Percentiles rank a stretch among this genome's conserved stretches.
phyloP scores from a whole-genome alignment of 2,888 invertebrate species.

The Andrena bicolor region DNA sequence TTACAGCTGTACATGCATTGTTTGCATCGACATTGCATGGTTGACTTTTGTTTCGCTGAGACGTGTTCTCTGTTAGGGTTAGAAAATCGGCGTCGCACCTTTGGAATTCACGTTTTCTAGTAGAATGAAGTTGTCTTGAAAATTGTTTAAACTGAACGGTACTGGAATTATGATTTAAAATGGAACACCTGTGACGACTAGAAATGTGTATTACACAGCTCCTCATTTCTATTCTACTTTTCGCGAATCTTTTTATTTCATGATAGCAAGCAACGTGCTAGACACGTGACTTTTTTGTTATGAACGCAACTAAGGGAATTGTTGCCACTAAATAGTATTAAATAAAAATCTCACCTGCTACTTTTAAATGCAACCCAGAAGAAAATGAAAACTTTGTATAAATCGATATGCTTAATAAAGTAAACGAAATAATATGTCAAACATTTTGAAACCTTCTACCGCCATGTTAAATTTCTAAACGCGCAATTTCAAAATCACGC shows the following conservation, averaged over 20 bases:
- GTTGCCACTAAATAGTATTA: not conserved
- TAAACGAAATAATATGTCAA: not conserved
- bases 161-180: not conserved
- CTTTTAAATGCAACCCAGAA: not conserved
- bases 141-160: not conserved
- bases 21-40: not conserved
- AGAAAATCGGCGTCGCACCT: conserved; percentile 5
- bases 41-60: not conserved
- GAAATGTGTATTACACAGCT: conserved; percentile 68
- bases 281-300: conserved; percentile 45
- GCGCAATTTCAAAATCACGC: conserved; percentile 50
- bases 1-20: not conserved
- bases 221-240: conserved; percentile 60
- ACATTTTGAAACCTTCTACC: conserved; percentile 14
- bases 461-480: conserved; percentile 40
- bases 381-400: not conserved
- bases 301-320: not conserved
- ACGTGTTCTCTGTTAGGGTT: conserved; percentile 61
- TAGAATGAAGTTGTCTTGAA: conserved; percentile 23
- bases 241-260: not conserved
- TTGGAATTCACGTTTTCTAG: not conserved
- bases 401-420: not conserved
- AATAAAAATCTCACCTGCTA: conserved; percentile 48
- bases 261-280: not conserved
- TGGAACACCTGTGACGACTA: conserved; percentile 67